Evolutionary conservation across 2,113 vertebrate species (phyloP), one percentile per base, ranked within the genome.

Genomic region (Agelaius phoeniceus): DNA sequence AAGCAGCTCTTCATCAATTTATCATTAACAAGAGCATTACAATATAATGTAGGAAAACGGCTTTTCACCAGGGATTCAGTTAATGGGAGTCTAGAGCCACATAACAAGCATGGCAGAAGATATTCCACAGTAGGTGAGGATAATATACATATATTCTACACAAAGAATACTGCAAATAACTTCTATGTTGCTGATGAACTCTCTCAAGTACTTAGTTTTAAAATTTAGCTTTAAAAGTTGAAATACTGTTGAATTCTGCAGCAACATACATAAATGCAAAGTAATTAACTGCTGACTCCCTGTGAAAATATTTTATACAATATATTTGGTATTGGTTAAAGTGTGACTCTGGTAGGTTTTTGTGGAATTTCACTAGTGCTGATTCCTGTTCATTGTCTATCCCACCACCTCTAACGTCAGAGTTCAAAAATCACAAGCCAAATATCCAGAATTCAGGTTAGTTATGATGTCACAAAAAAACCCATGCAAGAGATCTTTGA

Each of bases 11-110:
- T 99, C 98, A 99, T 99, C 98, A 98, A 99, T 99, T 98, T 98
- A 98, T 99, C 98, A 99, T 99, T 99, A 99, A 99, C 98, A 98
- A 99, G 98, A 98, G 93, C 96, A 98, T 98, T 98, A 98, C 98
- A 98, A 98, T 98, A 98, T 98, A 97, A 98, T 98, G 97, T 97
- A 97, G 98, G 97, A 96, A 97, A 98, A 98, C 95, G 96, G 96
- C 95, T 97, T 97, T 98, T 97, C 98, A 95, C 97, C 96, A 97
- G 98, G 98, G 98, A 98, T 97, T 98, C 97, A 87, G 96, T 97
- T 98, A 98, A 98, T 98, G 98, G 98, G 97, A 98, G 97, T 96
- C 95, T 97, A 92, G 97, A 98, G 98, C 96, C 97, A 93, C 96
- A 96, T 97, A 97, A 97, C 97, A 97, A 97, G 98, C 98, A 97